A percentile compares a stretch with the other conserved stretches of the same genome.
Evolutionary conservation across 2,888 invertebrate genomes (phyloP).

Genomic region (Tricholauxania praeusta): DNA sequence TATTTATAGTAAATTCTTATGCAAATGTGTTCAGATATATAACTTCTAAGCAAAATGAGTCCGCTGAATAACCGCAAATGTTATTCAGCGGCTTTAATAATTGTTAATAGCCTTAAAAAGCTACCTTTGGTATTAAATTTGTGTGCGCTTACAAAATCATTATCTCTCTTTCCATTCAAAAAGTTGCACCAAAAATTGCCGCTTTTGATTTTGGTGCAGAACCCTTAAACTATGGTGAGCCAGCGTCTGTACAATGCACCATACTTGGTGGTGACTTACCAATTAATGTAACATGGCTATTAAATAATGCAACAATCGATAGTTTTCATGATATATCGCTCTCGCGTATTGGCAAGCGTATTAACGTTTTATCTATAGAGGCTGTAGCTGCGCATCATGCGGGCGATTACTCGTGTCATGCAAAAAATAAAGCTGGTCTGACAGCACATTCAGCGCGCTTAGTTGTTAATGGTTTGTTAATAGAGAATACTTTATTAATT

Average conservation of each 20-base stretch:
- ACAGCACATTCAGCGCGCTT: conserved; percentile 72
- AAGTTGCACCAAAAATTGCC: conserved; percentile 71
- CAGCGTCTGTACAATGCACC: conserved; percentile 73
- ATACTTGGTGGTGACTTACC: conserved; percentile 76
- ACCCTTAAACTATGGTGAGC: conserved; percentile 73
- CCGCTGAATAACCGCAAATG: too few species aligned
- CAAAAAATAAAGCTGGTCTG: conserved; percentile 74
- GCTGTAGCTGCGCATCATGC: conserved; percentile 71
- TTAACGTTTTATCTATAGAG: conserved; percentile 73
- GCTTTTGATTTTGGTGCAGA: conserved; percentile 74
- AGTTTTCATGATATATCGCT: conserved; percentile 69
- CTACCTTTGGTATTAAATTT: too few species aligned
- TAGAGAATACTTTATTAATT: conserved; percentile 17
- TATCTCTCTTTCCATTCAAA: not conserved
- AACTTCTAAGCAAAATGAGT: too few species aligned
- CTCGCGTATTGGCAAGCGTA: conserved; percentile 74
- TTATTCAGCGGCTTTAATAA: too few species aligned
- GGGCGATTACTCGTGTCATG: conserved; percentile 80
- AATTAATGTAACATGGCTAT: conserved; percentile 73
- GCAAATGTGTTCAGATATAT: too few species aligned
- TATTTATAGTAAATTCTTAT: too few species aligned
- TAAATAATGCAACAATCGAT: conserved; percentile 67
- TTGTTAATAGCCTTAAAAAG: too few species aligned
- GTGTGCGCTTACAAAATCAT: not conserved
- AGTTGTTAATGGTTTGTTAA: conserved; percentile 70